phyloP scores from a whole-genome alignment of 2,113 vertebrate genomes.

The crab-eating macaque (Macaca fascicularis) region T2T-MFA8v1.1 NC_088379.1:59406001-59406500 shows the following conservation, averaged over 20 bases:
- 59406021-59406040: background rate
- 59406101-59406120: background rate
- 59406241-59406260: background rate
- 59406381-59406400: background rate
- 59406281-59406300: background rate
- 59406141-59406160: background rate
- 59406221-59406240: background rate
- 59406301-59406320: background rate
- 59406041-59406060: background rate
- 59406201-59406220: slow-evolving; percentile 6
- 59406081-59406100: background rate
- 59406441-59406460: background rate
- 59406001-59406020: background rate
- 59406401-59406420: background rate
- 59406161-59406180: background rate
- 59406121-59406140: background rate
- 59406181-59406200: background rate
- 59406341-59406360: background rate
- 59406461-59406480: background rate
- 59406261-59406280: background rate
- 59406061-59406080: background rate
- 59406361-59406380: background rate
- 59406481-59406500: background rate
- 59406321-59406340: background rate
- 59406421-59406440: background rate